Percentiles rank a stretch among this genome's conserved stretches.
These are phyloP conservation scores for Rhea americana DNA, from an alignment of 2,113 vertebrate species.

Conservation along the genomic window DNA sequence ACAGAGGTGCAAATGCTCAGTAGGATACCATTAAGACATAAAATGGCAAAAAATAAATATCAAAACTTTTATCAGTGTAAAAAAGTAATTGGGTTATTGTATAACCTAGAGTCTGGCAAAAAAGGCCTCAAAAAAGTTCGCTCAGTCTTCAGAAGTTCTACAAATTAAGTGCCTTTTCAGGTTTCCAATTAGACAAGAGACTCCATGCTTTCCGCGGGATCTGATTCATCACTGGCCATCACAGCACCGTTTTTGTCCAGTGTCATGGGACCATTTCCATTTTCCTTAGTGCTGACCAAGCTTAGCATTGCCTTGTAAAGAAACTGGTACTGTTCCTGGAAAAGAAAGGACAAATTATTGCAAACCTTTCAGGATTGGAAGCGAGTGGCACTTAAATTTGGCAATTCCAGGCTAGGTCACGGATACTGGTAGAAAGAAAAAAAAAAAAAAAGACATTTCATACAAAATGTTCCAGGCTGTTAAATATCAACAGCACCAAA, in stretches of 20 bases:
- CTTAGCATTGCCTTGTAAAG: conserved; percentile 95
- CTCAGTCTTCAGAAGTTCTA: conserved; percentile 91
- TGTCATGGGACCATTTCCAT: conserved; percentile 79
- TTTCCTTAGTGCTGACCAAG: conserved; percentile 90
- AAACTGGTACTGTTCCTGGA: conserved; percentile 94
- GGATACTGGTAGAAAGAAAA: neutral
- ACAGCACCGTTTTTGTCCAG: conserved; percentile 88
- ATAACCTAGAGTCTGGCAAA: conserved; percentile 99
- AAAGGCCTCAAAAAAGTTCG: conserved; percentile 98
- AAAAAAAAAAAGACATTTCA: neutral
- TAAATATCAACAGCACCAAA: neutral
- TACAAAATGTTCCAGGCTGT: too few relatives aligned
- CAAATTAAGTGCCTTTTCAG: conserved; percentile 86
- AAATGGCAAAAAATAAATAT: conserved; percentile 99
- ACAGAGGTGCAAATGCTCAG: conserved; percentile 92
- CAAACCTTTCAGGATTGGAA: neutral
- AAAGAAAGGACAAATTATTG: conserved; percentile 45
- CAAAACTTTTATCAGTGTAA: conserved; percentile 99
- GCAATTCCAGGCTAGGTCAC: neutral
- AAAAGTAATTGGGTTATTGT: conserved; percentile 98
- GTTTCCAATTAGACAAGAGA: conserved; percentile 88
- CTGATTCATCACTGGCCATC: conserved; percentile 86
- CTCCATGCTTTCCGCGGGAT: conserved; percentile 92
- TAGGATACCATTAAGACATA: conserved; percentile 99
- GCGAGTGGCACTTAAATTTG: neutral